Base-by-base conservation (phyloP, 2,113 vertebrate species). In the Ellobius talpinus region DNA sequence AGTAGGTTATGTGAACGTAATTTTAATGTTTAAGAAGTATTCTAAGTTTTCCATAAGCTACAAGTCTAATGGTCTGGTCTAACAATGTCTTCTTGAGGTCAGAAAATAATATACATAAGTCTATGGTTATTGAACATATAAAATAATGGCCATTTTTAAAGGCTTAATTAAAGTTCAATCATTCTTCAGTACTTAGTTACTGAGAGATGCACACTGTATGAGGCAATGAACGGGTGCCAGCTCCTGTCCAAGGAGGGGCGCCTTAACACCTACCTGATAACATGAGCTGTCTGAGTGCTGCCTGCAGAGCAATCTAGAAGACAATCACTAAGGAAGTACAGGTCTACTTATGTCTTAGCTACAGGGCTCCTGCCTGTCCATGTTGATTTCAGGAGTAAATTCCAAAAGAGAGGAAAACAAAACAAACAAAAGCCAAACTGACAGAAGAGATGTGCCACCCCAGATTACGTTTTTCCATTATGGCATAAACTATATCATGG, bases 111-210 rank as follows among this genome's bases (percentile, higher is more conserved):
- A 81, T 39, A 63, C 7, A 42, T 26, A 23, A 76, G 66, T 58
- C 29, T 82, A 72, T 82, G 36, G n/a, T 33, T 86, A 70, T 5
- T 16, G 66, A 92, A 73, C 13, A 87, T 14, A 31, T 42, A 26
- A 63, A 91, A 85, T 63, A 96, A 36, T 26, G 12, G 63, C 39
- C 50, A 81, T 17, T 94, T 92, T 87, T 74, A 9, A 50, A n/a
- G 50, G 81, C 70, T 21, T 26, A 7, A 77, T 61, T 45, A 93
- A 88, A 85, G 47, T 33, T 79, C 70, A 73, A 84, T 61, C 24
- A 74, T 5, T 94, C 61, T 36, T 24, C 31, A 42, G 16, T 78
- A 42, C 45, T 33, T 31, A 93, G 21, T 89, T 36, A n/a, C 14
- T 52, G 12, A 33, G 21, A 33, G 84, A 50, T 16, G 26, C 21